Evolutionary conservation across 2,888 invertebrate genomes (phyloP), one percentile per base, ranked within the genome.

Genomic region (Hyles lineata): DNA sequence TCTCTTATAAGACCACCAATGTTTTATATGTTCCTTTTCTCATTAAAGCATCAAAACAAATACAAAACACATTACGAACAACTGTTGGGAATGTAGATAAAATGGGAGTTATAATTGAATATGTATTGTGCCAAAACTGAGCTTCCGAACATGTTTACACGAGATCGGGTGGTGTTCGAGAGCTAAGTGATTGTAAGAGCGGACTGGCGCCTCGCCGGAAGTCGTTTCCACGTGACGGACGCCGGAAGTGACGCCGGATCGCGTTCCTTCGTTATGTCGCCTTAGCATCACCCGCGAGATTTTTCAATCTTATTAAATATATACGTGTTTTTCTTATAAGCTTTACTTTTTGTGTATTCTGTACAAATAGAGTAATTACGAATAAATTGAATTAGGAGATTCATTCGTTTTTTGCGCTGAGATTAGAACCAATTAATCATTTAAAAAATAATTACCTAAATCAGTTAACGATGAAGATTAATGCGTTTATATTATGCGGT

Each of bases 181-280:
- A 85, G 88, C 88, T 93, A 93, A 93, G 93, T 94, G 94, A 93
- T 92, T 93, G 93, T 93, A 92, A 93, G 92, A 84, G 86, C 85
- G 86, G 83, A 83, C 89, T 90, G 92, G 93, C 94, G 94, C 93
- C 93, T 83, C 80, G 80, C 89, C 92, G 94, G 94, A 94, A 93
- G 93, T 92, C 90, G 89, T 92, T 92, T 86, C 92, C 90, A 88
- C 92, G 91, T 92, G 93, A 92, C 92, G 92, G 90, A 89, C 92
- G 91, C 90, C 93, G 94, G 94, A 94, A 89, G 89, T 89, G 90
- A 90, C 89, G 88, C 89, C 86, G 90, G 93, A 92, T 92, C 91
- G 89, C 84, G 89, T 92, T 91, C 87, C 92, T 90, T 90, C 90
- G 88, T 90, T 90, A 90, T 88, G 88, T 90, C 89, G 86, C 87